Base-by-base conservation (phyloP, 2,113 vertebrate genomes). In the Nicator chloris region DNA sequence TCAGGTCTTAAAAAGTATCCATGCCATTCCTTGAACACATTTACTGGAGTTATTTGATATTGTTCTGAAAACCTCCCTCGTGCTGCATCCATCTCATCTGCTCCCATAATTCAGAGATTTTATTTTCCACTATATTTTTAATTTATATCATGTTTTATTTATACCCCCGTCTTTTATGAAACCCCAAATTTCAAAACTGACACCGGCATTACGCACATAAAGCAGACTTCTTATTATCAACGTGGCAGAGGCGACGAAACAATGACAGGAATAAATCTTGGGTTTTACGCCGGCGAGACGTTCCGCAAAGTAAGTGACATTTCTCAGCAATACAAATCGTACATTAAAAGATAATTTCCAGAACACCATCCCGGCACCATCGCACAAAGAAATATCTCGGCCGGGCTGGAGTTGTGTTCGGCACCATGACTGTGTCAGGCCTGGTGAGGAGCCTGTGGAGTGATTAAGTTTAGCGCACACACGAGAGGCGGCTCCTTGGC, bases 321-420 rank as follows among this genome's bases (percentile, higher is more conserved):
- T 97, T 95, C 97, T 96, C 97, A 88, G 97, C 93, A 88, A 90
- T 60, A 97, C 97, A 96, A 97, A 95, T 23, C 47, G 96, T 93
- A 93, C 97, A 97, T 98, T 97, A 98, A 97, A 97, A 98, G 97
- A 97, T 97, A 96, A 97, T 97, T 98, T 97, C 96, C 96, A 95
- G 95, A 93, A 97, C 93, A 94, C 7, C 95, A 97, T 86, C 20
- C 22, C 63, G 86, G 97, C 92, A 85, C 93, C 96, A 91, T 95
- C 85, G 80, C 13, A 9, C 81, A 37, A 13, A 93, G 94, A 28
- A 79, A 91, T 60, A 88, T 17, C 10, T 9, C 56, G 66, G 95
- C 93, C 5, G 54, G 96, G 33, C 33, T 66, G 24, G 66, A 35
- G 93, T 42, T 33, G 95, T 26, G 82, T 56, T 91, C 66, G 95